Percentiles rank a stretch among this genome's conserved stretches.
Conservation (phyloP, 30 jellyfish, hydroid and myxozoan species). For the Chrysaora quinquecirrha region DNA sequence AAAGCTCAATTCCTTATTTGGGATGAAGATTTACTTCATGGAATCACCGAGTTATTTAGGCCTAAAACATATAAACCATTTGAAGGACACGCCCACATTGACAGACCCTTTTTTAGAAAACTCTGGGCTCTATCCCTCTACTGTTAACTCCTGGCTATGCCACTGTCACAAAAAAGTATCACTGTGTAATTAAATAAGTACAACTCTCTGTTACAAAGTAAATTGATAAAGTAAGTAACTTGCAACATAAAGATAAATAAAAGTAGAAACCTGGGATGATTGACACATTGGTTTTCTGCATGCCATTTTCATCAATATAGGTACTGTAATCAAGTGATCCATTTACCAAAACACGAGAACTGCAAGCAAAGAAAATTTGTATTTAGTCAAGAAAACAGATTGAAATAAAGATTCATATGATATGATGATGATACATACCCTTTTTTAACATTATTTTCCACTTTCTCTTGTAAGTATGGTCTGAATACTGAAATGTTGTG, state of each 20-base stretch:
- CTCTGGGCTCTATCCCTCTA: too few species aligned
- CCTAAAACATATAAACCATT: too few species aligned
- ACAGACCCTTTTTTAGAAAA: too few species aligned
- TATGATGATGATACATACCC: constrained; percentile 79
- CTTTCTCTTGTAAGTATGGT: constrained; percentile 73
- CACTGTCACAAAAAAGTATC: too few species aligned
- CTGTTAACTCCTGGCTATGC: too few species aligned
- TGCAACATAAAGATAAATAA: background rate
- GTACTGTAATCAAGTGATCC: constrained; percentile 84
- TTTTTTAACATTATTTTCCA: constrained; percentile 57
- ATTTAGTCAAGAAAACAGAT: background rate
- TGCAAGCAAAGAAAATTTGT: background rate
- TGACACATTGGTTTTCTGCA: constrained; percentile 53
- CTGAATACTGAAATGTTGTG: constrained; percentile 84
- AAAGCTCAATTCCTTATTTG: too few species aligned
- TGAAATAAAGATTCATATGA: background rate
- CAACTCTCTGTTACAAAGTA: too few species aligned
- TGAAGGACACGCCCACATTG: too few species aligned
- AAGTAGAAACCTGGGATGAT: constrained; percentile 72
- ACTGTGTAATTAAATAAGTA: too few species aligned
- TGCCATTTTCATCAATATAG: constrained; percentile 70
- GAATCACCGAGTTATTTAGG: too few species aligned
- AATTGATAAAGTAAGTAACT: too few species aligned
- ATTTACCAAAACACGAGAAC: constrained; percentile 76
- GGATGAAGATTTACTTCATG: too few species aligned